Conservation (phyloP, 1,140 invertebrate species). For the Hycleus phaleratus region DNA sequence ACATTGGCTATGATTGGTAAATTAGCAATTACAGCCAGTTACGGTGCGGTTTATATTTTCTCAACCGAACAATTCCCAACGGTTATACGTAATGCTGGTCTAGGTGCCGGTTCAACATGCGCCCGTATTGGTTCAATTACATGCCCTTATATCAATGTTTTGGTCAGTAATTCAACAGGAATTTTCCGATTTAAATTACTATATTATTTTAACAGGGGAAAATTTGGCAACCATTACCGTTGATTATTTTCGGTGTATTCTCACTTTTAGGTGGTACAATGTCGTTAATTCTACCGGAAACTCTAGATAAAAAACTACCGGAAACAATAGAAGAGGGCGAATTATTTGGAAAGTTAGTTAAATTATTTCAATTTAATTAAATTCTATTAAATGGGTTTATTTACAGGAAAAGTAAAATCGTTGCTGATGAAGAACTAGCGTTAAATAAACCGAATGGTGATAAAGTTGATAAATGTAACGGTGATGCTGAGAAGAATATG, state of each 20-base stretch:
- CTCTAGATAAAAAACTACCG: slow-evolving; percentile 62
- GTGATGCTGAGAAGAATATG: no score
- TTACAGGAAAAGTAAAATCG: not conserved
- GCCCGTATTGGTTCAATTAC: slow-evolving; percentile 70
- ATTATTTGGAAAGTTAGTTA: slow-evolving; percentile 51
- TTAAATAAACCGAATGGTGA: not conserved
- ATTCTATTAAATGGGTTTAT: not conserved
- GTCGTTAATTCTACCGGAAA: slow-evolving; percentile 67
- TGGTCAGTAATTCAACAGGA: slow-evolving; percentile 39
- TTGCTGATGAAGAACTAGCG: not conserved
- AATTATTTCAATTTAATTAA: not conserved
- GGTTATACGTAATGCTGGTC: slow-evolving; percentile 66
- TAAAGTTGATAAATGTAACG: no score
- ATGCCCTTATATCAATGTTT: slow-evolving; percentile 61
- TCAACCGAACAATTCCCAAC: slow-evolving; percentile 81
- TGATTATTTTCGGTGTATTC: slow-evolving; percentile 62
- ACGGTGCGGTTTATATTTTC: slow-evolving; percentile 72
- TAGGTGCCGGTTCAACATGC: slow-evolving; percentile 69
- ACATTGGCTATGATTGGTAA: slow-evolving; percentile 72
- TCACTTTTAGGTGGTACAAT: slow-evolving; percentile 57
- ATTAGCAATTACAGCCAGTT: slow-evolving; percentile 72
- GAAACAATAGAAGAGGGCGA: slow-evolving; percentile 69
- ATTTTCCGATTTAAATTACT: not conserved
- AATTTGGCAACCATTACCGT: slow-evolving; percentile 58
- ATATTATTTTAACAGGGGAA: slow-evolving; percentile 40